phyloP scores from a whole-genome alignment of 1,140 invertebrate species.

The Drosophila willistoni region DNA sequence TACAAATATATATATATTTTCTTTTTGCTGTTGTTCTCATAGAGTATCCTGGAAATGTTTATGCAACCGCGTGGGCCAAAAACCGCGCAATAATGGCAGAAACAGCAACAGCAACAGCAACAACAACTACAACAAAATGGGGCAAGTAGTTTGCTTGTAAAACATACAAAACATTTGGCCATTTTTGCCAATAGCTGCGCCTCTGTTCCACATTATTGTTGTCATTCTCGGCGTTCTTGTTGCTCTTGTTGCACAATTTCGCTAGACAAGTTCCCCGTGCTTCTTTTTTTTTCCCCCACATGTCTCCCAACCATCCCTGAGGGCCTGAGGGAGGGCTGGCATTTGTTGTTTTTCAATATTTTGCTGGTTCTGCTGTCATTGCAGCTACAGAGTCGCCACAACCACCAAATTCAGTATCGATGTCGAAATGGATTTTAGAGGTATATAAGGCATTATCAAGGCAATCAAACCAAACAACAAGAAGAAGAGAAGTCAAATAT shows the following conservation, averaged over 20 bases:
- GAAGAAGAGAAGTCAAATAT: too few species aligned
- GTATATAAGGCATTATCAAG: slow-evolving; percentile 5
- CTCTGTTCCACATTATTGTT: slow-evolving; percentile 34
- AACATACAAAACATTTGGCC: slow-evolving; percentile 48
- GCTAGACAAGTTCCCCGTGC: slow-evolving; percentile 21
- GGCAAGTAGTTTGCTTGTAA: slow-evolving; percentile 48
- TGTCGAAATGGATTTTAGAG: background rate
- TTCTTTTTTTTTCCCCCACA: background rate
- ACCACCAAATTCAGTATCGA: background rate
- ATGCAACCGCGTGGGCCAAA: slow-evolving; percentile 41
- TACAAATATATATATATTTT: background rate
- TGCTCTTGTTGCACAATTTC: slow-evolving; percentile 34
- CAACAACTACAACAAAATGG: slow-evolving; percentile 32
- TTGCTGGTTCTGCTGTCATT: slow-evolving; percentile 26
- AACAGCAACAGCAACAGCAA: slow-evolving; percentile 16
- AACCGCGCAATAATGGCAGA: slow-evolving; percentile 24
- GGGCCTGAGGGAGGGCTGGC: background rate
- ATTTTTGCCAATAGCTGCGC: slow-evolving; percentile 34
- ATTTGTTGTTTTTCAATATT: slow-evolving; percentile 49
- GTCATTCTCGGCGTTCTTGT: slow-evolving; percentile 15
- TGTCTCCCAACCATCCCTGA: background rate
- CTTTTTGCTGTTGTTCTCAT: slow-evolving; percentile 1
- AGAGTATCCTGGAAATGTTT: slow-evolving; percentile 48
- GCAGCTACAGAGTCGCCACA: slow-evolving; percentile 1
- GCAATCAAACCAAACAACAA: too few species aligned